Evolutionary conservation across 2,113 vertebrate species (phyloP), one percentile per base, ranked within the genome.

Genomic region (Ariopsis seemanni): DNA sequence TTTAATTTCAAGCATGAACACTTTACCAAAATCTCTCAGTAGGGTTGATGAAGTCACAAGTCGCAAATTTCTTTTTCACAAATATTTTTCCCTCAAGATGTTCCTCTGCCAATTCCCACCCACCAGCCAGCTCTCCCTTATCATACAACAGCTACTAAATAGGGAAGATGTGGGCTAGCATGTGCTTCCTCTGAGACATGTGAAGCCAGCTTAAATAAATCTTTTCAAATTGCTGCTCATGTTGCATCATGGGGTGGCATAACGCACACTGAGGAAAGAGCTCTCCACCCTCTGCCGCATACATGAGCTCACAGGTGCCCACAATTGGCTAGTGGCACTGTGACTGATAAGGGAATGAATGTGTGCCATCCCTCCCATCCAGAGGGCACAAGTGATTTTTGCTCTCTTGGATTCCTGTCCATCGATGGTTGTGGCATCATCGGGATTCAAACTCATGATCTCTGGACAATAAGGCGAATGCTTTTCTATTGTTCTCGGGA

Each of bases 391-490:
- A 48, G 58, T 5, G 25, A 14, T 82, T 62, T 62, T 82, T 82
- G 79, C 57, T 42, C 30, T 82, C 79, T 62, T 82, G 30, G 57
- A 82, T 82, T 82, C 30, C 57, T 3, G 2, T 82, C 30, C 34
- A 62, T 62, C 18, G 20, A 62, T 42, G 79, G 18, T 58, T 20
- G 57, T 48, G 30, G 17, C 30, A 25, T 22, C 79, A 62, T 62
- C 58, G 0, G 27, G 34, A 62, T 22, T 62, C 22, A 12, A 80
- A 20, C 78, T 58, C 55, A 30, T 34, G 27, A 50, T 58, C 79
- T 82, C 58, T 82, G 75, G 75, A 79, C 75, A 55, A 17, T 79
- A 55, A 25, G 25, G n/a, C 52, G 22, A 77, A 79, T 79, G 25
- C 25, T 79, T 79, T 79, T 79, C 75, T 82, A 12, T 42, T 48